Conservation (phyloP, 2,888 invertebrate species). For the Lasioglossum pauxillum region DNA sequence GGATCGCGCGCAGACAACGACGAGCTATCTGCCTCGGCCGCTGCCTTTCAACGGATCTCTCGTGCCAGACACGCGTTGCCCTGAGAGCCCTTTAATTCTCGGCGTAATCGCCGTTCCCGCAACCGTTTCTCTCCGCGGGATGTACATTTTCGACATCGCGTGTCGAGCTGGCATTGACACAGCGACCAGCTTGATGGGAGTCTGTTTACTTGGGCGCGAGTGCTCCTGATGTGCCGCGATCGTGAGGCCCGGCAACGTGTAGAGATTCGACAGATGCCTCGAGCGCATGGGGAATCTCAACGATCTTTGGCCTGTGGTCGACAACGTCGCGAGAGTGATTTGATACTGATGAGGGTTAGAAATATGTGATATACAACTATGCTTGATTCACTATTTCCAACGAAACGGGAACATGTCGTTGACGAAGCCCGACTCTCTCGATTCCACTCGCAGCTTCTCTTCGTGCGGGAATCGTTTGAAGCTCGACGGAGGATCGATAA, state of each 20-base stretch:
- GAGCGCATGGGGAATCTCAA: neutral
- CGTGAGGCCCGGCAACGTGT: neutral
- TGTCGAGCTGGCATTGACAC: neutral
- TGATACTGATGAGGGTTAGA: neutral
- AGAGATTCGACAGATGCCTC: neutral
- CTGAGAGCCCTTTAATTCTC: conserved; percentile 22
- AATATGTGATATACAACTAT: neutral
- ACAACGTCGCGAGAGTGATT: neutral
- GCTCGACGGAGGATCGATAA: neutral
- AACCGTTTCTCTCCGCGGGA: neutral
- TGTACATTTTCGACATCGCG: neutral
- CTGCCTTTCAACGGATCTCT: conserved; percentile 7
- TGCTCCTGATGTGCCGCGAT: neutral
- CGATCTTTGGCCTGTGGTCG: neutral
- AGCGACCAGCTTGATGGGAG: neutral
- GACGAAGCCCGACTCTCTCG: neutral
- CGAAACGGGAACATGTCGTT: neutral
- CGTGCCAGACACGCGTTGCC: neutral
- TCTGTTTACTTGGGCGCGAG: neutral
- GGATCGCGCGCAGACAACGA: conserved; percentile 1
- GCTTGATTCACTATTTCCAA: neutral
- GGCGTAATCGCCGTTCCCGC: neutral
- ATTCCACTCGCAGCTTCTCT: neutral
- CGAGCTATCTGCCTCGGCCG: conserved; percentile 1
- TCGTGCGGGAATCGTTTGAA: neutral